Percentiles rank a stretch among this genome's conserved stretches.
These are phyloP conservation scores for Drosophila ironensis DNA, from an alignment of 1,140 invertebrate species.

Conservation along the genomic window DNA sequence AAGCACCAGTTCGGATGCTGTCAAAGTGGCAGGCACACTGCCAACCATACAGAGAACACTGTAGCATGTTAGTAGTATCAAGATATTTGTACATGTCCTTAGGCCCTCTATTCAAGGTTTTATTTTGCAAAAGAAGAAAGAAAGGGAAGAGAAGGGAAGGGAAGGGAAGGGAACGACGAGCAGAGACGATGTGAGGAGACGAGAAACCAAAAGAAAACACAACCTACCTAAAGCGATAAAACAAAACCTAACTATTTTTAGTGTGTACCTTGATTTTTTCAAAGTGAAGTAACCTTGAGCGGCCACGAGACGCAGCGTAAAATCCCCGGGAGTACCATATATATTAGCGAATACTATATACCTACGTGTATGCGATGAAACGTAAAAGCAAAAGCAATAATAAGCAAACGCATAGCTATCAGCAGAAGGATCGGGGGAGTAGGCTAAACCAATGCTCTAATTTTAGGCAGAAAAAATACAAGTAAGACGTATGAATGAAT, in stretches of 20 bases:
- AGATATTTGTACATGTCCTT: conserved; percentile 60
- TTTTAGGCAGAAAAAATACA: conserved; percentile 40
- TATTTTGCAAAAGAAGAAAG: conserved; percentile 42
- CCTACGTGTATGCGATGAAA: conserved; percentile 52
- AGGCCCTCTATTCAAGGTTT: conserved; percentile 60
- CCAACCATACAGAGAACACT: conserved; percentile 23
- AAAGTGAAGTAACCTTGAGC: conserved; percentile 41
- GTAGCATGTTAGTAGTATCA: conserved; percentile 65
- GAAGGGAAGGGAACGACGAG: conserved; percentile 12
- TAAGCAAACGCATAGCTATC: conserved; percentile 75
- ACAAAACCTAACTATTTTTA: conserved; percentile 81
- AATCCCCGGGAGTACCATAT: conserved; percentile 40
- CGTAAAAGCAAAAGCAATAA: conserved; percentile 79
- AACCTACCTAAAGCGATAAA: conserved; percentile 76
- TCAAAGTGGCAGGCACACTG: conserved; percentile 26
- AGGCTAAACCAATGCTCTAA: conserved; percentile 44
- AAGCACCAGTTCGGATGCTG: conserved; percentile 27
- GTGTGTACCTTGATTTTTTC: conserved; percentile 78
- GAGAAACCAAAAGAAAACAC: conserved; percentile 53
- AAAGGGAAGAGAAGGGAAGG: background rate
- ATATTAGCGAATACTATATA: conserved; percentile 38
- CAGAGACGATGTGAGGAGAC: background rate
- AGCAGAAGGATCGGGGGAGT: conserved; percentile 36
- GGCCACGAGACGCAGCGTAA: conserved; percentile 3
- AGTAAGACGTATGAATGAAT: conserved; percentile 2